phyloP scores from a whole-genome alignment of 2,888 invertebrate species.

The Eurytoma californica region DNA sequence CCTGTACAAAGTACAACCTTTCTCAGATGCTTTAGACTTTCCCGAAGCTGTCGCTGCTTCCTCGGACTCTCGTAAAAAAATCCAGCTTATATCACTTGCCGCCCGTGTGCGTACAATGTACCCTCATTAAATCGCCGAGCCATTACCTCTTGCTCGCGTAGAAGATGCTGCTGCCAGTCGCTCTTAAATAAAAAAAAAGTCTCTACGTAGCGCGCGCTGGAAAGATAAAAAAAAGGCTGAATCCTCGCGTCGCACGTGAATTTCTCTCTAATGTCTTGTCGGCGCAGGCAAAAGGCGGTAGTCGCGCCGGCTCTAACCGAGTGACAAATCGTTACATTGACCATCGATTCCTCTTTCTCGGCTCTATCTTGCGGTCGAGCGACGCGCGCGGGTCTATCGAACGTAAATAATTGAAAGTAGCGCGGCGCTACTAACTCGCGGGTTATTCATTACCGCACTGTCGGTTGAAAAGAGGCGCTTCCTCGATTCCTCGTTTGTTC shows the following conservation, averaged over 20 bases:
- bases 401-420: constrained; percentile 35
- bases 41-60: background rate
- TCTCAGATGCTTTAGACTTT: constrained; percentile 9
- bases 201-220: background rate
- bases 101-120: constrained; percentile 35
- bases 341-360: constrained; percentile 32
- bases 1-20: too few relatives aligned
- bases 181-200: background rate
- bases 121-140: constrained; percentile 47
- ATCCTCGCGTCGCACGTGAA: constrained; percentile 35
- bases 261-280: constrained; percentile 33
- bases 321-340: constrained; percentile 54
- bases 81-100: background rate
- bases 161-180: constrained; percentile 8
- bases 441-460: constrained; percentile 12
- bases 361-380: background rate
- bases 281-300: background rate
- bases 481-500: background rate
- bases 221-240: constrained; percentile 2
- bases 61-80: background rate
- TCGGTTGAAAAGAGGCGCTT: background rate
- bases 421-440: background rate
- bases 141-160: constrained; percentile 13
- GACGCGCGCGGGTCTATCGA: background rate
- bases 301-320: background rate